Conservation (phyloP, 2,888 invertebrate species). For the Belgica antarctica region DNA sequence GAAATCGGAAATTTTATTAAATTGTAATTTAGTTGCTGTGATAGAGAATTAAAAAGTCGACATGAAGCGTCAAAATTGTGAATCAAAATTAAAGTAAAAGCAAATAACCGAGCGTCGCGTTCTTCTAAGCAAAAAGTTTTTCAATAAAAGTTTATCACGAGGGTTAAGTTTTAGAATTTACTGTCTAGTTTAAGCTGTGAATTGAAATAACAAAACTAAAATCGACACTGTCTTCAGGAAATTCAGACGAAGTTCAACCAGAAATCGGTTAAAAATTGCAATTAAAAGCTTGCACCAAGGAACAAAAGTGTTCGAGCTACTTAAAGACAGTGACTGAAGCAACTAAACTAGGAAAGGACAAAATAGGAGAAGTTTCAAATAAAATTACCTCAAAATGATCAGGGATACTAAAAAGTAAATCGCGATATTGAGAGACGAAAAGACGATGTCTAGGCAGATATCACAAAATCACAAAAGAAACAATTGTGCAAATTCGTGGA, state of each 20-base stretch:
- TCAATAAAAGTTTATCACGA: neutral
- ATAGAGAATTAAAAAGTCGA: neutral
- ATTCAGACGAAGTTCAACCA: too few relatives aligned
- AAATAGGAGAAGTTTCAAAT: constrained; percentile 13
- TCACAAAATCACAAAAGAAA: neutral
- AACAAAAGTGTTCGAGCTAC: neutral
- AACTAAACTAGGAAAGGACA: constrained; percentile 6
- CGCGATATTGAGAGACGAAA: constrained; percentile 41
- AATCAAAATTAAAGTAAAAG: neutral
- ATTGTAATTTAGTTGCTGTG: constrained; percentile 21
- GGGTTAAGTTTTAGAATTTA: constrained; percentile 11
- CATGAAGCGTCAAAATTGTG: neutral
- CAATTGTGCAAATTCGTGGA: neutral
- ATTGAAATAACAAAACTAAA: neutral
- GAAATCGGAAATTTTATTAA: constrained; percentile 1
- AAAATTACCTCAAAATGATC: constrained; percentile 42
- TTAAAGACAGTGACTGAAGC: too few relatives aligned
- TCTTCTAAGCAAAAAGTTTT: neutral
- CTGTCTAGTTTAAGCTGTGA: constrained; percentile 9
- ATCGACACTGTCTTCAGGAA: too few relatives aligned
- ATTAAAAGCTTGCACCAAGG: neutral
- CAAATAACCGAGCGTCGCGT: neutral
- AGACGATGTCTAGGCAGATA: constrained; percentile 31
- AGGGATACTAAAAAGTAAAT: constrained; percentile 34
- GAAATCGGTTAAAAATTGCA: too few relatives aligned